Base-by-base conservation (phyloP, 2,113 vertebrate genomes). In the Anser brachyrhynchus region DNA sequence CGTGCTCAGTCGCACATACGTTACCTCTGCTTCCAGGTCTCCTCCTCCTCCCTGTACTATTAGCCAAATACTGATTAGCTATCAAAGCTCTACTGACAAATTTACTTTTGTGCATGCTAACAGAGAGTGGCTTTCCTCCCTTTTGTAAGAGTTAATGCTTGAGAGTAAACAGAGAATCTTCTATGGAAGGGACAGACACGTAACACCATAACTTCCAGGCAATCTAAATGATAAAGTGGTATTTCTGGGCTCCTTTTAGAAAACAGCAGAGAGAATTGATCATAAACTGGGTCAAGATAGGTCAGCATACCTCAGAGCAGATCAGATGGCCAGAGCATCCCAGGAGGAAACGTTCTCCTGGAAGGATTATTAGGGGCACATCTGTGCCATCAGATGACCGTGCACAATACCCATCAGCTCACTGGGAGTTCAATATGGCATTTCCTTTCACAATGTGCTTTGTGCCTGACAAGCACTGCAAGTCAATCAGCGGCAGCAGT, bases 341-440 rank as follows among this genome's bases (percentile, higher is more conserved):
- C 95, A 87, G 87, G 95, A 95, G 95, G 92, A 96, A 96, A 93
- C 4, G 6, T 74, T 69, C 95, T 94, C 77, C 87, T 94, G 87
- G 93, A 97, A 95, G 95, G 95, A 96, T 94, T 96, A 95, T 87
- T 96, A 94, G 96, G 91, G 94, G 59, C 92, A 95, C 95, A 97
- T 97, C 96, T 97, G 95, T 96, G 95, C 91, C 96, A 93, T 95
- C 92, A 92, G 93, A 95, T 91, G 94, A 93, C 93, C 29, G 81
- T 46, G 84, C 87, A 87, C 93, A 95, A 95, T 92, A 92, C 89
- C 94, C 96, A 94, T 95, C 91, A 84, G 57, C 96, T 93, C 95
- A 58, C 71, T 51, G 84, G 92, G 92, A 94, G 87, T 83, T 96
- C 93, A 96, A 91, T 95, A 96, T 71, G 95, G 81, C 93, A 95